Base-by-base conservation (phyloP, 1,140 invertebrate species). In the Scaptomyza hsui region DNA sequence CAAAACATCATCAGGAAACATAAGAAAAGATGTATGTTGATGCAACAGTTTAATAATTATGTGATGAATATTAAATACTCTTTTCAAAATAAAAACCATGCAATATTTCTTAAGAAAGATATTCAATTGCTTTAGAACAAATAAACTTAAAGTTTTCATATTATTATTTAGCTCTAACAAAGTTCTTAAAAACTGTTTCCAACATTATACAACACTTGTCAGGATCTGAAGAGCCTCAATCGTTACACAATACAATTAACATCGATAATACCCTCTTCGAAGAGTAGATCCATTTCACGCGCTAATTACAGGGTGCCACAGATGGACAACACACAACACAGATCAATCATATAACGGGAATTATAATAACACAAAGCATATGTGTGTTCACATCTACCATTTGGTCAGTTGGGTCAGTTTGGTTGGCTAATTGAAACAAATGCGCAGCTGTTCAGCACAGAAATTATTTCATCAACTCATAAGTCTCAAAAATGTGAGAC, bases 261-360 rank as follows among this genome's bases (percentile, higher is more conserved):
- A 1, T 5, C 6, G 3, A 24, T 24, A 24, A 29, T 26, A 29
- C 26, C 26, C 26, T 29, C 5, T 29, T 29, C 1, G 7, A 0
- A 29, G 26, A 41, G 42, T 41, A 47, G 62, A 63, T 53, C 70
- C 80, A 78, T 75, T 70, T 85, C 76, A 80, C 64, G 77, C 77
- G 71, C 75, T 89, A 89, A 89, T 89, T 89, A 86, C 75, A 85
- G 85, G 80, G 86, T 89, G 80, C 62, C 68, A 71, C 55, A 75
- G 35, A 68, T 86, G 77, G 61, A 71, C 26, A 29, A 29, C 26
- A 2, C 6, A 29, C 26, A 29, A 75, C 72, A 89, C 75, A 89
- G 80, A 89, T 89, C 85, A 85, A 89, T 89, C 85, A 89, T 85
- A 65, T 71, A 64, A 56, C 35, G 39, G 61, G 44, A 71, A 65